Evolutionary conservation across 2,113 vertebrate species (phyloP).

Genomic region (Eubucco bourcierii): DNA sequence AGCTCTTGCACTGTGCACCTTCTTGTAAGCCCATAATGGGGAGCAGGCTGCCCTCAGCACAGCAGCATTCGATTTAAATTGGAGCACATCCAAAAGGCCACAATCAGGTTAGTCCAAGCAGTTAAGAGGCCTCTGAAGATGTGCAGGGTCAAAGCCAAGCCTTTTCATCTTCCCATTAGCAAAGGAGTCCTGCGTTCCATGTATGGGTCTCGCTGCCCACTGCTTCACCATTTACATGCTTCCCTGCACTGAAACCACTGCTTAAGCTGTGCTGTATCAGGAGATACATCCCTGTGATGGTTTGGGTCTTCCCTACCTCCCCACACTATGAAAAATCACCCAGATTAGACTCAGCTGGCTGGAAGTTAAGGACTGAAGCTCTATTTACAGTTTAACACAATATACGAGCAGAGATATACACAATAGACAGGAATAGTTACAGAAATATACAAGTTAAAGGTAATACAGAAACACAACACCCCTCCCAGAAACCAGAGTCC

Average conservation of each 20-base stretch:
- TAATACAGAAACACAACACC: no score
- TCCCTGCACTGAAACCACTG: not conserved
- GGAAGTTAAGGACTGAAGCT: no score
- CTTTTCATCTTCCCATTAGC: not conserved
- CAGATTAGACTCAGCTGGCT: no score
- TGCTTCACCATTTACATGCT: fast-evolving
- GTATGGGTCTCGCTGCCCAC: not conserved
- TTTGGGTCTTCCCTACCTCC: no score
- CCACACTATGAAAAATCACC: no score
- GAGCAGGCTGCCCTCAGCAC: not conserved
- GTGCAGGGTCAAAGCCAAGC: not conserved
- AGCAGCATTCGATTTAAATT: not conserved
- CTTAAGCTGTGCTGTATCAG: not conserved
- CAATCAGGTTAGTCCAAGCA: not conserved
- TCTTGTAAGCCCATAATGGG: not conserved
- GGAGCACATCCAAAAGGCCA: not conserved
- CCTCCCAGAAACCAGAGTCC: no score
- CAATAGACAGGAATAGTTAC: no score
- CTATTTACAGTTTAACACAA: no score
- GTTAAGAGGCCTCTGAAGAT: not conserved
- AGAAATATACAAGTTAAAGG: no score
- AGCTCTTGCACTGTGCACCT: not conserved
- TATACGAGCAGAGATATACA: no score
- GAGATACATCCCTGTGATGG: not conserved
- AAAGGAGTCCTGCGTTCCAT: not conserved